Evolutionary conservation across 1,140 invertebrate species (phyloP), one percentile per base, ranked within the genome.

Genomic region (Nomia melanderi): DNA sequence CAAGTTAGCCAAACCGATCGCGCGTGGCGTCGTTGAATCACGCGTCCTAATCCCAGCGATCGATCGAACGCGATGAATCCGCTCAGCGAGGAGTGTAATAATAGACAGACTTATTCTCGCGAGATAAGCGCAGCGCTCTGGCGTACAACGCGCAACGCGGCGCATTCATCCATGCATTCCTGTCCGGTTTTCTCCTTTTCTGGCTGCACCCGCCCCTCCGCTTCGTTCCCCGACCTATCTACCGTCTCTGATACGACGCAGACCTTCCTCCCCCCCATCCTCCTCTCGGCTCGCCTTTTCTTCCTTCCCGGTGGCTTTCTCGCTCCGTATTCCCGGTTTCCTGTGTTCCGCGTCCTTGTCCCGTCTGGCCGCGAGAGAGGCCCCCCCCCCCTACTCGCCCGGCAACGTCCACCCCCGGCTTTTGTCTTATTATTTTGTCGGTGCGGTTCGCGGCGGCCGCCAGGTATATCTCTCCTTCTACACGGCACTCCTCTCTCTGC

Each of bases 361-460:
- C 25, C 17, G 31, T 17, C 59, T 62, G 44, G 36, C 53, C 53
- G 47, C 77, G 3, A 8, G 66, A 54, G 5, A 50, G 27, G 27
- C 23, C 23, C 20, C 14, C 27, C 54, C 12, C 29, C 6, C 63
- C n/a, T 50, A 31, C 62, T 62, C 67, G 53, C 77, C 31, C 67
- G n/a, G 50, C 59, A 54, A 60, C 79, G 71, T 83, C 78, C 82
- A 81, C 79, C 85, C 81, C 78, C 78, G 62, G 73, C 86, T 87
- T 89, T 88, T 88, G 86, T 88, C 86, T 88, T 88, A 87, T 89
- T 89, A 88, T 88, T 87, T 86, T 84, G 84, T 86, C 84, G 84
- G 79, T 78, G 78, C 72, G 65, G 33, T 8, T 3, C 33, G 47
- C 47, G 47, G 47, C 75, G 80, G 73, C 53, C 78, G 56, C 54